Base-by-base conservation (phyloP, 1,140 invertebrate species). In the Popillia japonica region DNA sequence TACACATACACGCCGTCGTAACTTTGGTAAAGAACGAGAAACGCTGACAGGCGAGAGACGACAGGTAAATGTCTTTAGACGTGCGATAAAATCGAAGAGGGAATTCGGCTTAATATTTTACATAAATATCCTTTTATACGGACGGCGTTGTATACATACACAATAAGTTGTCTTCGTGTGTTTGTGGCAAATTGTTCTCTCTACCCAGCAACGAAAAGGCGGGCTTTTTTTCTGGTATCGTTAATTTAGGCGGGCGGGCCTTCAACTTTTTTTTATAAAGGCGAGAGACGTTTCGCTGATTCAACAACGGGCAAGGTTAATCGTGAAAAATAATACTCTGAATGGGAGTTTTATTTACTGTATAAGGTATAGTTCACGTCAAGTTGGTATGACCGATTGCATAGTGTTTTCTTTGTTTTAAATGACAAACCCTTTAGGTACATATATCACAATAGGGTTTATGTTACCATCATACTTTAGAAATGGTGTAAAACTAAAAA, bases 251-350 rank as follows among this genome's bases (percentile, higher is more conserved):
- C 14, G 14, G 3, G 44, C 48, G 48, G 48, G 48, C 48, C 48
- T 55, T 55, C 48, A 55, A 55, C 48, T 17, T 55, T 17, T 55
- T 17, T 34, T 34, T 34, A 34, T 34, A 55, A 55, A 55, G 14
- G 17, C 48, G 48, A 55, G 48, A 55, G 48, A 55, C 48, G 48
- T 55, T 48, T 55, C n/a, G 17, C 48, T 55, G 48, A 55, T 17
- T 55, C 48, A 55, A 55, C 48, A 55, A 6, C 14, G 48, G 48
- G 17, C 48, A 55, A 55, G 48, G 48, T 55, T 17, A 55, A 55
- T 55, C 17, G 4, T 17, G 48, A 55, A 55, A 55, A 55, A 55
- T 55, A 55, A 55, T 14, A 55, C 48, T 34, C 4, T 34, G 27
- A 34, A 34, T 34, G 27, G 27, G 4, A 34, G 27, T 34, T 34